Conservation (phyloP, 2,113 vertebrate genomes). For the Gymnobelideus leadbeateri region DNA sequence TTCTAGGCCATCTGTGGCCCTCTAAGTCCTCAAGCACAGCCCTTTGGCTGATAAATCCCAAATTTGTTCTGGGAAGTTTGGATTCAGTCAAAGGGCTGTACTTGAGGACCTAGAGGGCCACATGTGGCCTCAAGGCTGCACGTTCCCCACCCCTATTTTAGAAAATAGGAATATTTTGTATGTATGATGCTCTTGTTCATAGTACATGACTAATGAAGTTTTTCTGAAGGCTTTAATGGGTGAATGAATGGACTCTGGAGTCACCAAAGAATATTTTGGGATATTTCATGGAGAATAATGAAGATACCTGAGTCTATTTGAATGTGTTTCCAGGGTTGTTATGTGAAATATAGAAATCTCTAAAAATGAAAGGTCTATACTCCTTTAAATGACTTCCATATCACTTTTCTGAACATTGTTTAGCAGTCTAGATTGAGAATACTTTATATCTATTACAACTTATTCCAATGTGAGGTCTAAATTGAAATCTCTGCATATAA, state of each 20-base stretch:
- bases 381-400: neutral
- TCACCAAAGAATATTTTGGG: neutral
- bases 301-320: neutral
- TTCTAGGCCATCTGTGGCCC: too few relatives aligned
- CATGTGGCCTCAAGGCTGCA: too few relatives aligned
- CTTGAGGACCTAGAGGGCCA: too few relatives aligned
- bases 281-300: neutral
- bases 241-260: neutral
- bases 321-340: neutral
- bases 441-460: neutral
- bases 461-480: neutral
- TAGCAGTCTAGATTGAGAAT: neutral
- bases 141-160: neutral
- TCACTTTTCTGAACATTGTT: neutral
- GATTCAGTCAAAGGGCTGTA: too few relatives aligned
- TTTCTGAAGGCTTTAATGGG: neutral
- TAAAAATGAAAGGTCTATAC: neutral
- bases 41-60: too few relatives aligned
- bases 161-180: neutral
- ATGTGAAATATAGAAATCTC: neutral
- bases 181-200: neutral
- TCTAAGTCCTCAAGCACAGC: too few relatives aligned
- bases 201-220: neutral
- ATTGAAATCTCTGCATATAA: constrained; percentile 16
- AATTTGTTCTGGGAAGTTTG: too few relatives aligned